phyloP scores from a whole-genome alignment of 2,888 invertebrate species.

The Heterodera filipjevi region DNA sequence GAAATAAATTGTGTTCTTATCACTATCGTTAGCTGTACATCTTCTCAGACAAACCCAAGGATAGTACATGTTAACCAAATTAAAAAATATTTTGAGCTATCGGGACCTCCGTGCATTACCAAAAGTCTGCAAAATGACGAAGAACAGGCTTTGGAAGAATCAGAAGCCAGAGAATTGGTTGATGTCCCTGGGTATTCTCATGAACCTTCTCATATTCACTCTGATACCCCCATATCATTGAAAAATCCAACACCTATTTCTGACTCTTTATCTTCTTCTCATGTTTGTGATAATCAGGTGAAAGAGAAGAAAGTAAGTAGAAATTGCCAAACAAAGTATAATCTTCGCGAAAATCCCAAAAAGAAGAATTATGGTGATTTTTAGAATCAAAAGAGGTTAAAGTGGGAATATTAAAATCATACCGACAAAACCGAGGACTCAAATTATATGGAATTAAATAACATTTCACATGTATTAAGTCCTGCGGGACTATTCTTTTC shows the following conservation, averaged over 20 bases:
- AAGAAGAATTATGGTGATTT: background rate
- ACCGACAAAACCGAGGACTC: too few species aligned
- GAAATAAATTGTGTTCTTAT: constrained; percentile 27
- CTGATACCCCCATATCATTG: background rate
- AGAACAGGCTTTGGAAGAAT: background rate
- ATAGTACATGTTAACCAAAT: constrained; percentile 37
- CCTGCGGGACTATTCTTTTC: background rate
- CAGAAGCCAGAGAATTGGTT: background rate
- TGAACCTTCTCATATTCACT: background rate
- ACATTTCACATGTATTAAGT: background rate
- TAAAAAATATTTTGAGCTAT: constrained; percentile 13
- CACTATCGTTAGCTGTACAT: constrained; percentile 1
- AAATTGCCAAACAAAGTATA: background rate
- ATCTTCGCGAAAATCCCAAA: background rate
- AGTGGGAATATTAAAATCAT: too few species aligned
- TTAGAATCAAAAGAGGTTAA: background rate
- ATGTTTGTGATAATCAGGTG: background rate
- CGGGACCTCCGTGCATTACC: background rate
- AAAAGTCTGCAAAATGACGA: background rate
- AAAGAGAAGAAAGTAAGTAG: background rate
- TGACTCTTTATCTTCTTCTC: background rate
- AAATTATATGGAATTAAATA: background rate
- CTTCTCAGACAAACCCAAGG: constrained; percentile 29
- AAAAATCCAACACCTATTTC: background rate
- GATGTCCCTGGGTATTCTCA: background rate